phyloP scores from a whole-genome alignment of 2,888 invertebrate genomes.

The Strigamia transsilvanica region DNA sequence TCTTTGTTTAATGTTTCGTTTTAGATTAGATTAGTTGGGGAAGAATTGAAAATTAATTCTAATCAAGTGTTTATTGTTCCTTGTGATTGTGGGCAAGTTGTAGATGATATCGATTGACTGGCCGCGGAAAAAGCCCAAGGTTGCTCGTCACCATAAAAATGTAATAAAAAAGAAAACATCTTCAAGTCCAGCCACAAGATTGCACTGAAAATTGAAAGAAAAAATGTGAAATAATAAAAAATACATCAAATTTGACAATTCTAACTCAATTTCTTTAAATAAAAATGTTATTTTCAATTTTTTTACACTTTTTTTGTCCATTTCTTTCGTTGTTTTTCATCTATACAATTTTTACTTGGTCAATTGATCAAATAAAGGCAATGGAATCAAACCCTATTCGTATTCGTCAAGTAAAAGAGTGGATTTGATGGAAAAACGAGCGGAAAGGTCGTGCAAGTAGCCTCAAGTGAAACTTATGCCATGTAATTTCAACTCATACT shows the following conservation, averaged over 20 bases:
- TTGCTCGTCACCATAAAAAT: constrained; percentile 39
- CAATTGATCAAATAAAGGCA: not conserved
- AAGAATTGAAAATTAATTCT: no score
- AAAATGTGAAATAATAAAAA: not conserved
- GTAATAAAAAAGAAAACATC: constrained; percentile 33
- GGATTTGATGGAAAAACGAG: not conserved
- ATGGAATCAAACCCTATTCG: not conserved
- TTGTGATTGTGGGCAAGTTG: no score
- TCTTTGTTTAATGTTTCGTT: no score
- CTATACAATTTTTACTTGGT: no score
- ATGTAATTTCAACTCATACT: not conserved
- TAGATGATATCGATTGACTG: constrained; percentile 10
- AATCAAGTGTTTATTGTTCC: no score
- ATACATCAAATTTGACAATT: not conserved
- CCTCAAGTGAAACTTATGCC: not conserved
- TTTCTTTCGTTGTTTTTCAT: no score
- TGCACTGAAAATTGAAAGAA: not conserved
- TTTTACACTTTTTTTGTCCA: no score
- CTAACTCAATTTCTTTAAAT: not conserved
- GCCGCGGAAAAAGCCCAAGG: not conserved
- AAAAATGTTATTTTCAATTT: no score
- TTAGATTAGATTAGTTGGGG: not conserved
- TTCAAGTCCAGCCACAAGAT: not conserved
- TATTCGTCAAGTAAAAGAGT: not conserved
- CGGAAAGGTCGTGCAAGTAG: not conserved